Evolutionary conservation across 2,888 invertebrate genomes (phyloP), one percentile per base, ranked within the genome.

Genomic region (Sussaba pulchella): DNA sequence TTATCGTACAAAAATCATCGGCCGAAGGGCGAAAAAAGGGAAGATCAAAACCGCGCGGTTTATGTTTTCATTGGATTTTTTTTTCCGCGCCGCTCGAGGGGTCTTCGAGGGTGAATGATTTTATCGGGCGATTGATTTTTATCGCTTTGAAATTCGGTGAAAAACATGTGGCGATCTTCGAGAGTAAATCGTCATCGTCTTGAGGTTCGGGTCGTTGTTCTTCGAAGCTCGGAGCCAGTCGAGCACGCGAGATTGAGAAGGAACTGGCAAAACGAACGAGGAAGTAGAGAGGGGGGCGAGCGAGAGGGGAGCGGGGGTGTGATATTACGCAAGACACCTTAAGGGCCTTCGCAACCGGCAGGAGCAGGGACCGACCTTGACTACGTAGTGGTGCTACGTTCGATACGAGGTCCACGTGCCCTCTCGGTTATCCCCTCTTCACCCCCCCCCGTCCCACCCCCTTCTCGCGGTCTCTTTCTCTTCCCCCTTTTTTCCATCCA

Each of bases 281-380:
- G 73, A 79, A 64, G 70, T 57, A 66, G 66, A 73, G 61, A 43
- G 6, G 47, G 45, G 67, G 74, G 66, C 72, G 59, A 74, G 74
- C 57, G 67, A 73, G 76, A 78, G 75, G 71, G 70, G 78, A 76
- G 79, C 69, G 59, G 84, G 84, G 87, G 87, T 88, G 87, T 86
- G 89, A 82, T 82, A 83, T 84, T 83, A 83, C 80, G 82, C 69
- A 85, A 86, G 83, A 86, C 82, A 84, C 81, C 83, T 88, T 84
- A 83, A 85, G 88, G 87, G 88, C 87, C 87, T 86, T 84, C 86
- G 87, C 87, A 85, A 84, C 85, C 82, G 78, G 75, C 81, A 87
- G 88, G 90, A 88, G 87, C 89, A 91, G 89, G 85, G 90, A 90
- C 90, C 91, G 91, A 89, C 91, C 91, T 91, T 91, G 90, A 90